phyloP scores from a whole-genome alignment of 2,113 vertebrate genomes.

The Notothenia rossii region DNA sequence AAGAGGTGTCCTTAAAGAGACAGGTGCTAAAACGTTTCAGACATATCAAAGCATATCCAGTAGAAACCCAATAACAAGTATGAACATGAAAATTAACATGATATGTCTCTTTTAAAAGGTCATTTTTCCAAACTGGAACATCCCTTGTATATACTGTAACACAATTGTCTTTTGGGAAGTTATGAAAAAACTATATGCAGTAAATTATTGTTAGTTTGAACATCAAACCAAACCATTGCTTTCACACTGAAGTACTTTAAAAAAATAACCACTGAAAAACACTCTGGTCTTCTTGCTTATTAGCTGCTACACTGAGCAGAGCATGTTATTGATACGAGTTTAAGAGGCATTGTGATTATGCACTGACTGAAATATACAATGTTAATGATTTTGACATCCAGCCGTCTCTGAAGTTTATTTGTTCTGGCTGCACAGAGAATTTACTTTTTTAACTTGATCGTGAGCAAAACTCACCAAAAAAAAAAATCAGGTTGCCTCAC shows the following conservation, averaged over 20 bases:
- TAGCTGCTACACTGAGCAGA: constrained; percentile 56
- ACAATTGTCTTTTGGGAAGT: constrained; percentile 26
- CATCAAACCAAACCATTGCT: constrained; percentile 39
- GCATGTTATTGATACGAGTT: constrained; percentile 24
- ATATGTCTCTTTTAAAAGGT: not conserved
- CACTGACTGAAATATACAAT: constrained; percentile 25
- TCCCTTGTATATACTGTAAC: constrained; percentile 38
- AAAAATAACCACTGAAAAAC: constrained; percentile 58
- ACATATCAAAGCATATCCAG: no score
- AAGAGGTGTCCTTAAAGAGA: no score
- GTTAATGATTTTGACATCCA: not conserved
- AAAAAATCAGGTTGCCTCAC: constrained; percentile 37
- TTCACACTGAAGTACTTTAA: constrained; percentile 49
- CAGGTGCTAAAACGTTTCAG: no score
- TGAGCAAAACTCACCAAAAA: constrained; percentile 36
- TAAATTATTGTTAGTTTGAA: constrained; percentile 42
- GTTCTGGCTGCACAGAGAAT: not conserved
- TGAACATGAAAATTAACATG: no score
- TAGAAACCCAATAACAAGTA: no score
- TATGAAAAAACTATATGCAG: constrained; percentile 11
- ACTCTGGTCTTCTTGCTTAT: constrained; percentile 58
- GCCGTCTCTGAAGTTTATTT: not conserved
- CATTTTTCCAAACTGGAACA: constrained; percentile 47
- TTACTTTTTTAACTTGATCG: constrained; percentile 2
- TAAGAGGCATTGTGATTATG: constrained; percentile 14